Conservation (phyloP, 2,888 invertebrate genomes). For the Napeogenes inachia region DNA sequence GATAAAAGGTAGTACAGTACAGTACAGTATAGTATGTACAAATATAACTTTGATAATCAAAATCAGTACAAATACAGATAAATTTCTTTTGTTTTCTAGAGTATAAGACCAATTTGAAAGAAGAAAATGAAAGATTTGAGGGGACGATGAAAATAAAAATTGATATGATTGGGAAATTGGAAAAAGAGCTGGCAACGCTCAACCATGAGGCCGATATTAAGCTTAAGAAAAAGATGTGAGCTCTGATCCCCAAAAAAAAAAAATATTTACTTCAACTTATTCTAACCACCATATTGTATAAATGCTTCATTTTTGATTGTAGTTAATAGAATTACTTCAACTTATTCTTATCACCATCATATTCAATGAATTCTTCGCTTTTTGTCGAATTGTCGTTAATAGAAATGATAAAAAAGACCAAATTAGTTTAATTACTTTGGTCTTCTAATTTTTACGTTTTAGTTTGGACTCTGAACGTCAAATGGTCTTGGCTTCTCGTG, state of each 20-base stretch:
- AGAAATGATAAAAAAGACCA: not conserved
- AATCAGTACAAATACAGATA: not conserved
- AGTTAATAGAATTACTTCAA: too few relatives aligned
- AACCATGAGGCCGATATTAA: slow-evolving; percentile 36
- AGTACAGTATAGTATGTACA: not conserved
- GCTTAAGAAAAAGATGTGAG: slow-evolving; percentile 59
- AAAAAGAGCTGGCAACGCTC: slow-evolving; percentile 41
- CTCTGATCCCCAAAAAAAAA: not conserved
- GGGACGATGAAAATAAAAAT: slow-evolving; percentile 43
- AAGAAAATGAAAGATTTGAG: slow-evolving; percentile 44
- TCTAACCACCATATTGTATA: too few relatives aligned
- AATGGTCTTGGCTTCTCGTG: slow-evolving; percentile 72
- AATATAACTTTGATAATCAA: not conserved
- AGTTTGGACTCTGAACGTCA: slow-evolving; percentile 70
- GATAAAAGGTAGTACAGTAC: slow-evolving; percentile 51
- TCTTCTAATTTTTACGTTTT: slow-evolving; percentile 21
- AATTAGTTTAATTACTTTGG: not conserved
- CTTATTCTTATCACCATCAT: too few relatives aligned
- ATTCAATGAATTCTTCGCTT: too few relatives aligned
- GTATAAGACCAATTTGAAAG: slow-evolving; percentile 40
- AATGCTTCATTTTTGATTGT: too few relatives aligned
- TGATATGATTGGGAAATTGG: slow-evolving; percentile 41
- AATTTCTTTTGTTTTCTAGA: slow-evolving; percentile 33
- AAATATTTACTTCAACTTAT: too few relatives aligned
- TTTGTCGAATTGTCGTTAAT: too few relatives aligned